Percentiles rank a stretch among this genome's conserved stretches.
Conservation (phyloP, 2,113 vertebrate species). For the Pleuronectes platessa region DNA sequence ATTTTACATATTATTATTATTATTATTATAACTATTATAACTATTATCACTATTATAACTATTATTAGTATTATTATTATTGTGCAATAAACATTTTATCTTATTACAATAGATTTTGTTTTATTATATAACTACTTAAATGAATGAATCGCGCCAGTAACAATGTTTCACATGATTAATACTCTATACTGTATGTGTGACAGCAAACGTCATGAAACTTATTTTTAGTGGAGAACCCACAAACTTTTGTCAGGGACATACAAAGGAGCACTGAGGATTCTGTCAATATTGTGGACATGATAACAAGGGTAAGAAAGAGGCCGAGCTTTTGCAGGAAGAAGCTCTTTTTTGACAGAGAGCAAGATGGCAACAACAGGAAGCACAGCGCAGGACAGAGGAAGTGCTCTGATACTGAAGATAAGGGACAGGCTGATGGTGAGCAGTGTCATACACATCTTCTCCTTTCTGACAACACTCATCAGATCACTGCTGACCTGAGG, state of each 20-base stretch:
- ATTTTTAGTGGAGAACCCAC: neutral
- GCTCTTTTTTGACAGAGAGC: slow-evolving; percentile 54
- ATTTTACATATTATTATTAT: no score
- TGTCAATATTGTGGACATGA: neutral
- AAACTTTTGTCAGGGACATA: neutral
- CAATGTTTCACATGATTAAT: no score
- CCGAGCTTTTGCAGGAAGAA: slow-evolving; percentile 51
- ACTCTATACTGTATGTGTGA: neutral
- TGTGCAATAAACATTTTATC: no score
- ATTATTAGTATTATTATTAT: no score
- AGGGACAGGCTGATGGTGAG: slow-evolving; percentile 52
- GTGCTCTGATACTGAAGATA: slow-evolving; percentile 74
- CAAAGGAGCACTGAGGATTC: slow-evolving; percentile 2
- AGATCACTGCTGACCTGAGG: slow-evolving; percentile 29
- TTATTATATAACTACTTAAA: no score
- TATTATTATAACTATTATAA: no score
- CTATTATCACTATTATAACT: no score
- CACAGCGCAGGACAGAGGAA: slow-evolving; percentile 71
- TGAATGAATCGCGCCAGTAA: no score
- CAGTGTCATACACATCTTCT: slow-evolving; percentile 13
- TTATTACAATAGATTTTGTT: no score
- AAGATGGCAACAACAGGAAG: slow-evolving; percentile 81
- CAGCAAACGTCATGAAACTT: neutral
- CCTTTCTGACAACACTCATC: slow-evolving; percentile 39
- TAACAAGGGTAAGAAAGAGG: slow-evolving; percentile 6